These are phyloP conservation scores for Tetramorium alpestre DNA, from an alignment of 1,140 invertebrate species.

Conservation along the genomic window DNA sequence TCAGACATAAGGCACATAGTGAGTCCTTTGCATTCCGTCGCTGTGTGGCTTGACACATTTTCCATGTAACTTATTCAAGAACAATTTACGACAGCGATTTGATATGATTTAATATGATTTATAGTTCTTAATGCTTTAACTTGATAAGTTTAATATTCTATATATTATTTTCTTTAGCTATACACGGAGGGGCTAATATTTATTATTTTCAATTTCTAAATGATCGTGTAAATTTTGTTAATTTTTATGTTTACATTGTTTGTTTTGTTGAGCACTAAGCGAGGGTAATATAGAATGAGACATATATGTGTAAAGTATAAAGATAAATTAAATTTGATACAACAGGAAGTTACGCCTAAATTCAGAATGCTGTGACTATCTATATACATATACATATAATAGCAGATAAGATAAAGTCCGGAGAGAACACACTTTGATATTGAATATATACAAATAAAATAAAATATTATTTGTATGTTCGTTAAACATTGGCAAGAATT, in stretches of 20 bases:
- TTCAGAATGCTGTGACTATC: conserved; percentile 11
- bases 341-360: conserved; percentile 18
- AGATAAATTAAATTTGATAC: conserved; percentile 18
- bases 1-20: neutral
- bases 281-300: neutral
- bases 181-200: neutral
- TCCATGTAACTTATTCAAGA: neutral
- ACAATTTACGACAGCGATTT: neutral
- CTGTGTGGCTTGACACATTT: neutral
- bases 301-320: neutral
- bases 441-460: conserved; percentile 26
- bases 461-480: neutral
- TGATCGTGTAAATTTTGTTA: neutral
- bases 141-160: neutral
- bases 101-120: neutral
- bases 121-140: too few species aligned
- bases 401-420: conserved; percentile 13
- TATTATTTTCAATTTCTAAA: neutral
- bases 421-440: neutral
- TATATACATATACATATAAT: conserved; percentile 11
- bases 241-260: neutral
- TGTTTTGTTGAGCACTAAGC: neutral
- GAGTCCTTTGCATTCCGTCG: neutral
- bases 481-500: neutral
- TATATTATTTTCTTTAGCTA: neutral